phyloP scores from a whole-genome alignment of 2,888 invertebrate species.

The Alloscopus bannaensis region DNA sequence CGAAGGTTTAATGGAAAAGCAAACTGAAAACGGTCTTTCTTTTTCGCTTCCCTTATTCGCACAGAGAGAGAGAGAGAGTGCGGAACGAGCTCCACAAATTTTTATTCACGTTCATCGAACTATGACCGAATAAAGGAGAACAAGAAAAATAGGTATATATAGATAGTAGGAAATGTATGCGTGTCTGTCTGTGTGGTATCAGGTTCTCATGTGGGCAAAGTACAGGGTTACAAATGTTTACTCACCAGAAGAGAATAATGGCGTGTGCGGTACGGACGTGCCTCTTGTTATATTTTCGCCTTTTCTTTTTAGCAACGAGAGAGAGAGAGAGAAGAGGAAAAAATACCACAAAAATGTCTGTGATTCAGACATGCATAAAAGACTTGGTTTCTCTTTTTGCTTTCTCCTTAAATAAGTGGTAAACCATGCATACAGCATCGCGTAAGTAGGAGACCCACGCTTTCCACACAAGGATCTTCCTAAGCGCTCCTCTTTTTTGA shows the following conservation, averaged over 20 bases:
- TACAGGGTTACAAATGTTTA: slow-evolving; percentile 45
- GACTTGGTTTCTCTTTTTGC: slow-evolving; percentile 4
- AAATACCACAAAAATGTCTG: slow-evolving; percentile 32
- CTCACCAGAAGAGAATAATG: slow-evolving; percentile 62
- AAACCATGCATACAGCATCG: slow-evolving; percentile 52
- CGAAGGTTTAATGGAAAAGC: neutral
- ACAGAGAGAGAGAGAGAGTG: too few species aligned
- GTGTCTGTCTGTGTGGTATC: too few species aligned
- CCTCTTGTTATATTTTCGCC: slow-evolving; percentile 18
- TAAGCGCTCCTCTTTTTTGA: too few species aligned
- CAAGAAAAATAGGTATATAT: neutral
- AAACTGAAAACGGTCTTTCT: slow-evolving; percentile 10
- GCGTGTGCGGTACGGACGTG: slow-evolving; percentile 28
- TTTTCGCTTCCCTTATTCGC: neutral
- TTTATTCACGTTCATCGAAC: slow-evolving; percentile 55
- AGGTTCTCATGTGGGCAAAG: too few species aligned
- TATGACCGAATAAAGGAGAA: slow-evolving; percentile 36
- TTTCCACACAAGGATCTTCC: too few species aligned
- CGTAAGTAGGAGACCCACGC: too few species aligned
- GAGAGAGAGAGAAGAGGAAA: slow-evolving; percentile 12
- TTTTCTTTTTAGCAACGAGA: neutral
- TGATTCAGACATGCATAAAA: slow-evolving; percentile 50
- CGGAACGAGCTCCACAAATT: too few species aligned
- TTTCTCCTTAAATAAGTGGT: slow-evolving; percentile 18
- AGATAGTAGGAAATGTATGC: too few species aligned